Evolutionary conservation across 2,888 invertebrate genomes (phyloP), one percentile per base, ranked within the genome.

Genomic region (Syritta pipiens): DNA sequence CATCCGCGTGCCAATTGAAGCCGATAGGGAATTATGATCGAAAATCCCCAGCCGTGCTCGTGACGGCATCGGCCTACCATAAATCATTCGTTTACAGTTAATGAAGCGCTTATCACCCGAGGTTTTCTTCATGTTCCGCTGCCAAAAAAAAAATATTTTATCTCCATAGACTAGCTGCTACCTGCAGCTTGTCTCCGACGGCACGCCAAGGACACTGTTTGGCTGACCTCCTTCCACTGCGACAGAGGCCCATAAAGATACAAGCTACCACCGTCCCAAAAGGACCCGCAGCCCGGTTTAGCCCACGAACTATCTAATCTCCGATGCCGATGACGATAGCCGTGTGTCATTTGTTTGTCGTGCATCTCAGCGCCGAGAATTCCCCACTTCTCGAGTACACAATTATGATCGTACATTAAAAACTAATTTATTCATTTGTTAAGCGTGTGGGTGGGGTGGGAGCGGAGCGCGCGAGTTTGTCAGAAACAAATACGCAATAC

Each of bases 371-470:
- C 49, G 32, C 55, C 6, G 3, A 53, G 26, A 49, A 55, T 72
- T 59, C 30, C 40, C 72, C 65, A 65, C 40, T 28, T 37, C n/a
- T n/a, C 24, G 10, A 53, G 53, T 53, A 17, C 30, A 57, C 63
- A 49, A 24, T 63, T 53, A 72, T 6, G 55, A 14, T 44, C 14
- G 37, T 59, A 72, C 65, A 71, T 77, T 77, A 67, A 72, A 77
- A 77, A 77, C 46, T 72, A 67, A 72, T 77, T n/a, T 72, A 71
- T 60, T 59, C 32, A 53, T 42, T 40, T 60, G 37, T 24, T 26
- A 19, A 44, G 55, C 53, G 40, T 65, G 72, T 14, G 6, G 5
- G n/a, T n/a, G 55, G 40, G 72, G 72, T 14, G 6, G 5, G n/a
- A 20, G 30, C 48, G 59, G 19, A 20, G 6, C 24, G 59, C 35